These are phyloP conservation scores for Spialia ferax DNA, from an alignment of 2,888 invertebrate genomes.

Conservation along the genomic window DNA sequence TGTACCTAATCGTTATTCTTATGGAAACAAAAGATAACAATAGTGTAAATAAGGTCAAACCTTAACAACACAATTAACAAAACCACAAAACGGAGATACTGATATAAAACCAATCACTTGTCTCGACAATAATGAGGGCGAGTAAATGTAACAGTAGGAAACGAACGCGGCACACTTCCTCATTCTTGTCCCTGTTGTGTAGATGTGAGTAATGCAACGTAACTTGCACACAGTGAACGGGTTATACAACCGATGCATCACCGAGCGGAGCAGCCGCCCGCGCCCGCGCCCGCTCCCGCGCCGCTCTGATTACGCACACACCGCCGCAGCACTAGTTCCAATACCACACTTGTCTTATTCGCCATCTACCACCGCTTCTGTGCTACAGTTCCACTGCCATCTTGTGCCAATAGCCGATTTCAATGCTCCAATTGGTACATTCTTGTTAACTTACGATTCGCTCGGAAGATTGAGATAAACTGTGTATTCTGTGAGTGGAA, in stretches of 20 bases:
- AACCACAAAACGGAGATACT: slow-evolving; percentile 17
- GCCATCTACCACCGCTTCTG: slow-evolving; percentile 37
- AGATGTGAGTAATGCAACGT: slow-evolving; percentile 71
- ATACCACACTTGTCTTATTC: slow-evolving; percentile 24
- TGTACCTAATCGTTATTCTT: neutral
- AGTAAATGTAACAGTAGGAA: slow-evolving; percentile 80
- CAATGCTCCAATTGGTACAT: slow-evolving; percentile 66
- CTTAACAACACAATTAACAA: slow-evolving; percentile 14
- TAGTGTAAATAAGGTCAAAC: neutral
- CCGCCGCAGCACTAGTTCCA: slow-evolving; percentile 38
- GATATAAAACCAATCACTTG: slow-evolving; percentile 48
- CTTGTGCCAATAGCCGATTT: slow-evolving; percentile 65
- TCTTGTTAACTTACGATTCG: slow-evolving; percentile 59
- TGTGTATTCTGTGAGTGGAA: slow-evolving; percentile 29
- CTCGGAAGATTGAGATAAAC: slow-evolving; percentile 50
- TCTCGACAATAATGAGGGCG: slow-evolving; percentile 59
- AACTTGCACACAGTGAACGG: slow-evolving; percentile 57
- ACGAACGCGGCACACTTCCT: slow-evolving; percentile 68
- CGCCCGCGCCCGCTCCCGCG: slow-evolving; percentile 55
- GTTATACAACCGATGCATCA: slow-evolving; percentile 67
- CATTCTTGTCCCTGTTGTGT: slow-evolving; percentile 68
- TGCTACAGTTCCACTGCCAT: slow-evolving; percentile 46
- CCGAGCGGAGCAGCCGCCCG: slow-evolving; percentile 35
- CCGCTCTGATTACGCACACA: slow-evolving; percentile 73
- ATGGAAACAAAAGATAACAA: neutral